Evolutionary conservation across 2,888 invertebrate genomes (phyloP).

Genomic region (Nysson spinosus): DNA sequence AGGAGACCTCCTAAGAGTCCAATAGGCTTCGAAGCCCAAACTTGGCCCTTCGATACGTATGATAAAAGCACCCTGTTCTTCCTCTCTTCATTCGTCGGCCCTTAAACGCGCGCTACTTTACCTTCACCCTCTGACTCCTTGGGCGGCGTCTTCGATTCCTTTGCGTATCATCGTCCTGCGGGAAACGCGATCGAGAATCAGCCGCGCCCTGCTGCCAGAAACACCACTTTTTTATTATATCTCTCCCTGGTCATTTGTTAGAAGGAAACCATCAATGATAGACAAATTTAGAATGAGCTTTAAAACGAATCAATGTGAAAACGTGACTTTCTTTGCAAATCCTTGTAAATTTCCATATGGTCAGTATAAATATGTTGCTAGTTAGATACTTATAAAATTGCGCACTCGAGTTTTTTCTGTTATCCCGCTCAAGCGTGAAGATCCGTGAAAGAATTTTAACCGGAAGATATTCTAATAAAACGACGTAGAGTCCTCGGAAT

Average conservation of each 20-base stretch:
- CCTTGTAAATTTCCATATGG: too few species aligned
- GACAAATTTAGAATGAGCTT: too few species aligned
- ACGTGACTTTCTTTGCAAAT: too few species aligned
- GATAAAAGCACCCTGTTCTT: slow-evolving; percentile 54
- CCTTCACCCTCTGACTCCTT: slow-evolving; percentile 11
- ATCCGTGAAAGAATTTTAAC: too few species aligned
- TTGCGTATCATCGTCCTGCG: slow-evolving; percentile 12
- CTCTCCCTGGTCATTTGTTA: slow-evolving; percentile 23
- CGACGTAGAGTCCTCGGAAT: too few species aligned
- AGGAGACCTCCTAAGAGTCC: slow-evolving; percentile 60
- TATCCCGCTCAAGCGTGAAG: too few species aligned
- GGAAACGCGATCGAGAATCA: slow-evolving; percentile 39
- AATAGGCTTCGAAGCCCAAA: slow-evolving; percentile 54
- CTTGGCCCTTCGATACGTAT: slow-evolving; percentile 58
- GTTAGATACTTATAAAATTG: too few species aligned
- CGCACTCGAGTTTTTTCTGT: too few species aligned
- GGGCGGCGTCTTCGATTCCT: slow-evolving; percentile 23
- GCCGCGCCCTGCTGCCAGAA: slow-evolving; percentile 51
- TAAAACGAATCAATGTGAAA: too few species aligned
- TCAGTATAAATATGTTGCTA: too few species aligned
- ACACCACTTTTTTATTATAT: slow-evolving; percentile 38
- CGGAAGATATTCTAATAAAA: too few species aligned
- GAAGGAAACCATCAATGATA: slow-evolving; percentile 15
- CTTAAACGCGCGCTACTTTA: slow-evolving; percentile 8
- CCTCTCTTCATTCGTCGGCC: slow-evolving; percentile 9